Base-by-base conservation (phyloP, 2,888 invertebrate genomes). In the Cataglyphis altisquamis region DNA sequence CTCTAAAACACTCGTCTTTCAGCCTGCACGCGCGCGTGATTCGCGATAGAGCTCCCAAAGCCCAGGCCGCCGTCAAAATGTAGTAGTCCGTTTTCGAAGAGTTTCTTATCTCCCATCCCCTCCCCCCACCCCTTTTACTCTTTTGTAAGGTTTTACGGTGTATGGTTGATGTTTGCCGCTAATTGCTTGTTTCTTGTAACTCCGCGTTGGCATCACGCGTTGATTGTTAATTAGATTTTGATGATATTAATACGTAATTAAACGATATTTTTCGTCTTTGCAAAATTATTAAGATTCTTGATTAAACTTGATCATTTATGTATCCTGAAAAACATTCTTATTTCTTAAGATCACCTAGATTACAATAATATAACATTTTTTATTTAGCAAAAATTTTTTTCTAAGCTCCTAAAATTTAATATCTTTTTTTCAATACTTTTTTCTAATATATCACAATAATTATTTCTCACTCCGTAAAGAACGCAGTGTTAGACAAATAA, bases 1-100 rank as follows among this genome's bases (percentile, higher is more conserved):
- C 74, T 63, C 74, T 63, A 68, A 75, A 77, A 68, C 74, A 32
- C 68, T 74, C 62, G 80, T 74, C 85, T 63, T 41, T 9, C 45
- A n/a, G 15, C 67, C 36, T 29, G 32, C 32, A 29, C 64, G 68
- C 21, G 55, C 67, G 41, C 15, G 0, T 21, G 18, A 62, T 74
- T 75, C 55, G 66, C 67, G 39, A 6, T 32, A 32, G 32, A 32
- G 32, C 32, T 57, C 25, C 1, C n/a, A 10, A 18, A 52, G 36
- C 36, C 45, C 36, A 45, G 29, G 64, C 45, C 41, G 21, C 9
- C 52, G 29, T 41, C 57, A 67, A 45, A 64, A 25, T 68, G 32
- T 52, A 36, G 15, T 25, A 62, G 41, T 74, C 64, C 60, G 12
- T 36, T 60, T 63, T 29, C 74, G n/a, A n/a, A 67, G 66, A 41